Evolutionary conservation across 2,888 invertebrate species (phyloP).

Genomic region (Laothoe populi): DNA sequence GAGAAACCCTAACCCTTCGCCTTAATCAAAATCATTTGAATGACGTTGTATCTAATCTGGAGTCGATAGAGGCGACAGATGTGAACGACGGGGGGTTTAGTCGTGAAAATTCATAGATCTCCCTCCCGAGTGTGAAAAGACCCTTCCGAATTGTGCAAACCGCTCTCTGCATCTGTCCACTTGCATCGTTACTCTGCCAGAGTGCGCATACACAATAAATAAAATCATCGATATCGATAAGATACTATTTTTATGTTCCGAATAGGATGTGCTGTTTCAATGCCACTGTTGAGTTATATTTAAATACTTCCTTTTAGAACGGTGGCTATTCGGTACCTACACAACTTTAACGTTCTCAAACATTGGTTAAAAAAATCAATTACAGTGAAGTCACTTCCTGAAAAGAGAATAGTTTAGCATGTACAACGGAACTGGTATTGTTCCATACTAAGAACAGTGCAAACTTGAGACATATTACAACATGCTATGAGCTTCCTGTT

Average conservation of each 20-base stretch:
- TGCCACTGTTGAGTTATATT: constrained; percentile 42
- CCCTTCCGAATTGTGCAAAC: constrained; percentile 81
- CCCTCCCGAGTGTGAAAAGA: constrained; percentile 65
- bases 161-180: constrained; percentile 80
- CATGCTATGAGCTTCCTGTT: constrained; percentile 80
- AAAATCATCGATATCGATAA: constrained; percentile 43
- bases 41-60: constrained; percentile 77
- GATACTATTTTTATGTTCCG: constrained; percentile 35
- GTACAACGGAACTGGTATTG: constrained; percentile 82
- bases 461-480: constrained; percentile 71
- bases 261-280: constrained; percentile 48
- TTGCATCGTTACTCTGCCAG: constrained; percentile 51
- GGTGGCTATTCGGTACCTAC: constrained; percentile 30
- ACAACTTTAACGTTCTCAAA: constrained; percentile 46
- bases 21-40: constrained; percentile 75
- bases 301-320: constrained; percentile 50
- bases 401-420: constrained; percentile 76
- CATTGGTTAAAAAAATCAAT: constrained; percentile 53
- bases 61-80: constrained; percentile 75
- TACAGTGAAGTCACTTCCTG: constrained; percentile 71
- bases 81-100: constrained; percentile 76
- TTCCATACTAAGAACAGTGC: constrained; percentile 76
- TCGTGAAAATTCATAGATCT: constrained; percentile 71
- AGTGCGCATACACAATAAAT: constrained; percentile 30
- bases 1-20: constrained; percentile 68